Evolutionary conservation across 2,797 vertebrate species (phyloP).

Genomic region (Loriculus beryllinus): DNA sequence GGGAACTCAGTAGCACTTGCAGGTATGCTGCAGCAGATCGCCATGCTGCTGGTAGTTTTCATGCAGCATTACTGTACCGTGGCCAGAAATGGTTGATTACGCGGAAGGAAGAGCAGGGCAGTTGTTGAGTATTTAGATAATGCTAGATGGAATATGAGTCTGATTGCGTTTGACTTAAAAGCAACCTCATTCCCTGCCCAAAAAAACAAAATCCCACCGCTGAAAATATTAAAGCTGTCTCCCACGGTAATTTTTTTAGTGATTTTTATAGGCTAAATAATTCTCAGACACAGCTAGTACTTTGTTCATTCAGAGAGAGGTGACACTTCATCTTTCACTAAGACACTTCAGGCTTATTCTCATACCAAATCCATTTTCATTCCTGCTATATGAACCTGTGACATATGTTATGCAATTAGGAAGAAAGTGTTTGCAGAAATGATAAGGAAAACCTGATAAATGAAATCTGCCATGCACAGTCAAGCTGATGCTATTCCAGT

Average conservation of each 20-base stretch:
- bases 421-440: background rate
- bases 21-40: background rate
- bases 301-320: background rate
- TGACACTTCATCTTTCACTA: slow-evolving; percentile 22
- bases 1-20: background rate
- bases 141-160: background rate
- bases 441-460: slow-evolving; percentile 23
- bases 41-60: background rate
- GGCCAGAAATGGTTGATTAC: background rate
- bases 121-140: slow-evolving; percentile 5
- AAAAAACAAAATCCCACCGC: background rate
- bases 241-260: background rate
- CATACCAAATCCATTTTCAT: slow-evolving; percentile 40
- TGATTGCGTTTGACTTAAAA: slow-evolving; percentile 31
- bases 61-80: background rate
- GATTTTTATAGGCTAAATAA: background rate
- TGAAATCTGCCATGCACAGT: background rate
- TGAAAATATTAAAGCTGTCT: background rate
- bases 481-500: background rate
- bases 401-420: slow-evolving; percentile 48
- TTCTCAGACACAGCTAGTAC: background rate
- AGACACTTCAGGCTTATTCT: slow-evolving; percentile 13
- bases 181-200: background rate
- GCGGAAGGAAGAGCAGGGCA: background rate
- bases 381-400: background rate